phyloP scores from a whole-genome alignment of 2,888 invertebrate species.

The Eupithecia abbreviata region DNA sequence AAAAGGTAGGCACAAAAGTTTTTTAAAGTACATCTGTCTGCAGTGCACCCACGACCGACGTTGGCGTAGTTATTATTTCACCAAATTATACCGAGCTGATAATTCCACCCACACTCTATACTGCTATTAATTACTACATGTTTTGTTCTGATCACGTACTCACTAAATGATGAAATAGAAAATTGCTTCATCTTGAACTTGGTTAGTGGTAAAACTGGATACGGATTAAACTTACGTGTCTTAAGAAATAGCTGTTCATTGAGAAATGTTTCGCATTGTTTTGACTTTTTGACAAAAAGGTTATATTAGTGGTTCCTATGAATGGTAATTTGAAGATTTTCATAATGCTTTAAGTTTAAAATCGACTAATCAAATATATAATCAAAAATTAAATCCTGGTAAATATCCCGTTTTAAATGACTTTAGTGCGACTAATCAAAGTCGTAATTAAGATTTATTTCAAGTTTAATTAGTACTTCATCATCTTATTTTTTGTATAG shows the following conservation, averaged over 20 bases:
- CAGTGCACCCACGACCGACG: slow-evolving; percentile 35
- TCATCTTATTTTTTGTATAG: neutral
- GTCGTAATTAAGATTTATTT: too few relatives aligned
- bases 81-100: slow-evolving; percentile 60
- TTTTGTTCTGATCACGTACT: slow-evolving; percentile 35
- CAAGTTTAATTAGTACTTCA: too few relatives aligned
- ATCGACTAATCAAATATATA: too few relatives aligned
- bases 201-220: neutral
- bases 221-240: neutral
- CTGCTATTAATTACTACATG: slow-evolving; percentile 48
- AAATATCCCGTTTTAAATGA: too few relatives aligned
- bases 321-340: too few relatives aligned
- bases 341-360: too few relatives aligned
- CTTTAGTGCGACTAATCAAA: too few relatives aligned
- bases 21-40: neutral
- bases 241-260: neutral
- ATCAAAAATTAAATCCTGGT: too few relatives aligned
- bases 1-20: neutral
- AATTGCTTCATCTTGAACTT: slow-evolving; percentile 17
- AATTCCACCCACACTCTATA: slow-evolving; percentile 47
- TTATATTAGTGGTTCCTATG: too few relatives aligned
- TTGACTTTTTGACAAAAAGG: too few relatives aligned
- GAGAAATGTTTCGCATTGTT: neutral
- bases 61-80: slow-evolving; percentile 64
- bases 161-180: slow-evolving; percentile 16